Evolutionary conservation across 2,888 invertebrate species (phyloP), one percentile per base, ranked within the genome.

Genomic region (Brachylomia viminalis): DNA sequence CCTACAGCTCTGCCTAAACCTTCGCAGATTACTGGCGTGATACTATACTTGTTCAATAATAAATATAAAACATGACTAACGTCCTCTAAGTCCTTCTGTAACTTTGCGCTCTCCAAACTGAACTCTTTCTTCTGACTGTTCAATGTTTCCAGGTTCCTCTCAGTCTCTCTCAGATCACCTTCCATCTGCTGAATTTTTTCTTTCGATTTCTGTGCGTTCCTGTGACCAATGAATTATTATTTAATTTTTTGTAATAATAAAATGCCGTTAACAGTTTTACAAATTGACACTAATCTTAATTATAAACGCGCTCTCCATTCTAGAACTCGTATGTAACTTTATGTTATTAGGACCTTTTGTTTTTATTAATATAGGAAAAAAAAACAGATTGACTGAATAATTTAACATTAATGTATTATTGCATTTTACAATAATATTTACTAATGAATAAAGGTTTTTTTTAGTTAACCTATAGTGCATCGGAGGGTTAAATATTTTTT

Each of bases 141-240:
- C 83, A 98, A 95, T 0, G 92, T 93, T 54, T 97, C 97, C 56
- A 99, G 92, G 72, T 97, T 97, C 42, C 97, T 97, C 89, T 98
- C 98, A 0, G 98, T 97, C 15, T 97, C 97, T 58, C 96, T 95
- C 0, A 98, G 97, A 87, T 99, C 98, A 10, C 97, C 95, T 72
- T 98, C 98, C 92, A 98, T 97, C 79, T 97, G 97, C n/a, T 96
- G 95, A 49, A 99, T 98, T 91, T 98, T 98, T 72, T 98, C 98
- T 88, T 97, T 97, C 0, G 98, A 97, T 90, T 99, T 98, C 82
- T 97, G 97, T 0, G 97, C 96, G 92, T 98, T 99, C 86, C 98
- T 97, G 59, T 49, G 8, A 23, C 47, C 61, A n/a, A 38, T 1
- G 3, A 45, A 20, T 27, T 5, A 38, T 17, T 11, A 45, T 58